A percentile compares a stretch with the other conserved stretches of the same genome.
Conservation (phyloP, 2,888 invertebrate genomes). For the Drosophila lacicola region DNA sequence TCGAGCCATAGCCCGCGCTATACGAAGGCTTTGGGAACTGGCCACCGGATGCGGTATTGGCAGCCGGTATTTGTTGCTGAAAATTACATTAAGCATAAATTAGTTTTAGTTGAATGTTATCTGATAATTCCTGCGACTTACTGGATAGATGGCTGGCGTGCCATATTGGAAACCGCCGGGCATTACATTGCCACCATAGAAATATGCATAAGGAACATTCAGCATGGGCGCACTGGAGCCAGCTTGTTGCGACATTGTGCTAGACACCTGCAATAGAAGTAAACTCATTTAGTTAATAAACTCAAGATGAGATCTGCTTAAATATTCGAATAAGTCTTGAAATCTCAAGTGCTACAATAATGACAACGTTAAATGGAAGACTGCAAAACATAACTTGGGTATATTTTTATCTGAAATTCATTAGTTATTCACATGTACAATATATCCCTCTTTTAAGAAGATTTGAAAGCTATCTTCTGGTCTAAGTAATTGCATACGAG, state of each 20-base stretch:
- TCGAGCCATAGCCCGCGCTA: constrained; percentile 87
- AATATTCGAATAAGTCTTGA: too few species aligned
- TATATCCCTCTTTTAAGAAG: too few species aligned
- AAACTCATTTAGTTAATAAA: not conserved
- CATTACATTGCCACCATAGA: constrained; percentile 89
- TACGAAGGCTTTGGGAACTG: constrained; percentile 90
- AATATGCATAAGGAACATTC: constrained; percentile 87
- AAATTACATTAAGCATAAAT: not conserved
- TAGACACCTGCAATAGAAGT: constrained; percentile 86
- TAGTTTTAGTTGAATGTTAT: not conserved
- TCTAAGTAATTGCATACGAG: too few species aligned
- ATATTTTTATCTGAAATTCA: too few species aligned
- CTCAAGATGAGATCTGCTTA: too few species aligned
- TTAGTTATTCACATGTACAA: too few species aligned
- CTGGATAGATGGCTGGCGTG: constrained; percentile 89
- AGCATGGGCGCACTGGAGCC: constrained; percentile 85
- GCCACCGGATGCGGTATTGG: constrained; percentile 90
- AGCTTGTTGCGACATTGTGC: constrained; percentile 90
- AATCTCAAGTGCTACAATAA: too few species aligned
- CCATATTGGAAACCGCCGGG: constrained; percentile 90
- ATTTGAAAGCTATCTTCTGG: too few species aligned
- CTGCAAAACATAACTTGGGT: too few species aligned
- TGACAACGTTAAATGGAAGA: too few species aligned
- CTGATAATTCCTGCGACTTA: constrained; percentile 81
- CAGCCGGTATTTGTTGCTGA: constrained; percentile 89